Evolutionary conservation across 2,797 vertebrate species (phyloP), one percentile per base, ranked within the genome.

Genomic region (Amniataba percoides): DNA sequence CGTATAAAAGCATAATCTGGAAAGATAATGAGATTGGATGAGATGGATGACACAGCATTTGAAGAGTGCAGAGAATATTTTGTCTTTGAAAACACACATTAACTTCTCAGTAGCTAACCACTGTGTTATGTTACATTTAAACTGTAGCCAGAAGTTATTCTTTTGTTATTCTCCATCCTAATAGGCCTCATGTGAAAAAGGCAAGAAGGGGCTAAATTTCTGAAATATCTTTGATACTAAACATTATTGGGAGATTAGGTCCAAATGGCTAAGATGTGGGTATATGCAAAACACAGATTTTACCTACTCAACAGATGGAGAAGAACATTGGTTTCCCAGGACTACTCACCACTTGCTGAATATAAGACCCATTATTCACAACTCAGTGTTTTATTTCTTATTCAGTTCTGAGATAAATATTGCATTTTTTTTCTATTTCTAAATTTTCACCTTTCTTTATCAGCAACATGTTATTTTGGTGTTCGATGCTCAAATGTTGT

Each of bases 1-100:
- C 62, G 36, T 62, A 42, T 56, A 51, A 72, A 80, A 55, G 55
- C 34, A 62, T 46, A 64, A 42, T 72, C 36, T 76, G 66, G 18
- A 58, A 56, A 76, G 56, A 60, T 71, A 53, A 57, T 52, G 10
- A 71, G 19, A 34, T 46, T 46, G 40, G 40, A 56, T 56, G 43
- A 61, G 19, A 57, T 57, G 66, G 46, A 23, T 23, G 8, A 61
- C 21, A 36, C 14, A 31, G 15, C 27, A 58, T 71, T 65, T 60
- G 18, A 57, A 8, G 40, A 34, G 13, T n/a, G n/a, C n/a, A n/a
- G n/a, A n/a, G 13, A 34, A 16, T 15, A 23, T 55, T 46, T 61
- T 42, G 16, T 46, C 27, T 59, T 45, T 10, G 34, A 5, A 34
- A 60, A 51, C 15, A 51, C n/a, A 66, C 10, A 3, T 40, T 27